A percentile compares a stretch with the other conserved stretches of the same genome.
Evolutionary conservation across 1,140 invertebrate species (phyloP).

Genomic region (Heliconius himera): DNA sequence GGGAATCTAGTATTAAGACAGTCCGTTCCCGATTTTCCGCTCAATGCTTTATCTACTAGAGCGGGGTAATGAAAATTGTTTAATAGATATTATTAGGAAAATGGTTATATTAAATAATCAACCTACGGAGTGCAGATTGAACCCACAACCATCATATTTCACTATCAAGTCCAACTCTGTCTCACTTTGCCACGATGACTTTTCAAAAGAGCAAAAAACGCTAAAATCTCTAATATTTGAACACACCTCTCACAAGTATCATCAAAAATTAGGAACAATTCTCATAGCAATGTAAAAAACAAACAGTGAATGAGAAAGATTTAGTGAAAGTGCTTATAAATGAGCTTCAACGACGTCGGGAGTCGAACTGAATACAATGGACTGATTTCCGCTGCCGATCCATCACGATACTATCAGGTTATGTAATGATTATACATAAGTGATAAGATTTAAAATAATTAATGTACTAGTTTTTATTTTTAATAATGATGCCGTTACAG

Average conservation of each 20-base stretch:
- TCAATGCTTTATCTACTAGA: too few relatives aligned
- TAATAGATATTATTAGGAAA: too few relatives aligned
- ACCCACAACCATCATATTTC: background rate
- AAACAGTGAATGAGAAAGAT: conserved; percentile 36
- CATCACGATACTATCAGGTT: conserved; percentile 34
- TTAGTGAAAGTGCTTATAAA: conserved; percentile 36
- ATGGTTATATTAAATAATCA: too few relatives aligned
- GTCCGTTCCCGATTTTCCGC: too few relatives aligned
- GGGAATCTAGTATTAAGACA: too few relatives aligned
- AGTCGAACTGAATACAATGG: conserved; percentile 39
- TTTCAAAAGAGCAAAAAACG: background rate
- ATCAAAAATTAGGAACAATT: conserved; percentile 13
- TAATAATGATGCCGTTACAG: background rate
- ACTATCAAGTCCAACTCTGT: background rate
- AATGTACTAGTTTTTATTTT: conserved; percentile 1
- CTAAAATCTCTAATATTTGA: background rate
- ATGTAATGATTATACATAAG: conserved; percentile 23
- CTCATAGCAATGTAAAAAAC: conserved; percentile 24
- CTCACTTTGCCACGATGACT: background rate
- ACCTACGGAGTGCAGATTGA: too few relatives aligned
- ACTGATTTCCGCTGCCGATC: conserved; percentile 35
- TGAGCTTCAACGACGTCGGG: conserved; percentile 25
- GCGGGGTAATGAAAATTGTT: too few relatives aligned
- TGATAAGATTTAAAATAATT: conserved; percentile 9
- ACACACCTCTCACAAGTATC: background rate